Evolutionary conservation across 2,888 invertebrate genomes (phyloP), one percentile per base, ranked within the genome.

Genomic region (Papilio gigon): DNA sequence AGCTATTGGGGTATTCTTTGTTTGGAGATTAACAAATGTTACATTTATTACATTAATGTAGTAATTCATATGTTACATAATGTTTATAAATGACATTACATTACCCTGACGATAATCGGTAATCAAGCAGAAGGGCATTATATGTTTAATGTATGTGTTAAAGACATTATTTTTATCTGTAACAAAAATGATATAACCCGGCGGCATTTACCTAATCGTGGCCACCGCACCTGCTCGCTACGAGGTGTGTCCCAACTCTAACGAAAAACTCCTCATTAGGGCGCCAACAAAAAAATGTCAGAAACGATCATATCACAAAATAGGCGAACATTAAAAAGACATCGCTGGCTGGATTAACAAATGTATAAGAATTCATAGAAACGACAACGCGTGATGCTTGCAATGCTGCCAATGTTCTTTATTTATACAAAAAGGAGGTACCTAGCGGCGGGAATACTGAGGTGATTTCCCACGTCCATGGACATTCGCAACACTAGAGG

Each of bases 251-350:
- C 20, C 42, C 42, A 44, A 40, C 58, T 44, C 64, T 64, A 20
- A 68, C 35, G 63, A 50, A 50, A 68, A 68, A 60, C n/a, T 27
- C 30, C 65, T 68, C 68, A 68, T 68, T 68, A 68, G 50, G 68
- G 53, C 53, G 12, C 17, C 20, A 40, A 68, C 64, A 60, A 72
- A 74, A n/a, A 71, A 76, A 77, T 75, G 76, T 74, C 74, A 75
- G 72, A 79, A 80, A 78, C 50, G 60, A 60, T 62, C 56, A 67
- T 70, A 74, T 72, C 61, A 75, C 75, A 70, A 73, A 83, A 84
- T 84, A 80, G 82, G 78, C 71, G 72, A 68, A 79, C 85, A 90
- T 90, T 89, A 89, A 89, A 88, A 88, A 86, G 75, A 78, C 85
- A 88, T 87, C 75, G 77, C 40, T 20, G 42, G 65, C 64, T 64